A percentile compares a stretch with the other conserved stretches of the same genome.
phyloP scores from a whole-genome alignment of 2,797 vertebrate species.

The Balearica regulorum region DNA sequence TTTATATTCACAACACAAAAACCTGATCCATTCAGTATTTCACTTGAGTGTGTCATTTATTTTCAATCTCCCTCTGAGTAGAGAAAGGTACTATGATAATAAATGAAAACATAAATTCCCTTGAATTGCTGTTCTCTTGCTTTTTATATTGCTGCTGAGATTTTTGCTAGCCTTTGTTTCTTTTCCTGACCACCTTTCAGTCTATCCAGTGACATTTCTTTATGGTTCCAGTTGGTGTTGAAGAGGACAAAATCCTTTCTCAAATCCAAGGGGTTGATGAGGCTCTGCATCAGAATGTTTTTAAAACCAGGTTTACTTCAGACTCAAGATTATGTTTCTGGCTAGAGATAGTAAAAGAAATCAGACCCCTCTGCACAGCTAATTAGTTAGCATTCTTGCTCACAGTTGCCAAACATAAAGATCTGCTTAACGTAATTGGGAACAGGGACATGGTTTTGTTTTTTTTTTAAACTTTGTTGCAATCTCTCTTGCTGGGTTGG shows the following conservation, averaged over 20 bases:
- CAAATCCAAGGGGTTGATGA: neutral
- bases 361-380: neutral
- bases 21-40: slow-evolving; percentile 40
- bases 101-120: slow-evolving; percentile 62
- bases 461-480: neutral
- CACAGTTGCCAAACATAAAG: neutral
- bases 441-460: neutral
- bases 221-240: neutral
- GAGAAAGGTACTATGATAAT: slow-evolving; percentile 33
- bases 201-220: neutral
- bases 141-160: slow-evolving; percentile 25
- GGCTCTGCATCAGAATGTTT: neutral
- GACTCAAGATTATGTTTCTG: neutral
- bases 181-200: neutral
- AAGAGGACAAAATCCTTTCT: neutral
- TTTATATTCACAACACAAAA: slow-evolving; percentile 49
- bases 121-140: slow-evolving; percentile 30
- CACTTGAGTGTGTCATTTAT: slow-evolving; percentile 39
- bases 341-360: neutral
- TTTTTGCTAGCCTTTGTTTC: slow-evolving; percentile 12
- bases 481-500: neutral
- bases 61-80: slow-evolving; percentile 37
- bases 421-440: neutral
- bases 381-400: neutral
- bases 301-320: neutral